Evolutionary conservation across 2,888 invertebrate species (phyloP).

Genomic region (Lasiommata megera): DNA sequence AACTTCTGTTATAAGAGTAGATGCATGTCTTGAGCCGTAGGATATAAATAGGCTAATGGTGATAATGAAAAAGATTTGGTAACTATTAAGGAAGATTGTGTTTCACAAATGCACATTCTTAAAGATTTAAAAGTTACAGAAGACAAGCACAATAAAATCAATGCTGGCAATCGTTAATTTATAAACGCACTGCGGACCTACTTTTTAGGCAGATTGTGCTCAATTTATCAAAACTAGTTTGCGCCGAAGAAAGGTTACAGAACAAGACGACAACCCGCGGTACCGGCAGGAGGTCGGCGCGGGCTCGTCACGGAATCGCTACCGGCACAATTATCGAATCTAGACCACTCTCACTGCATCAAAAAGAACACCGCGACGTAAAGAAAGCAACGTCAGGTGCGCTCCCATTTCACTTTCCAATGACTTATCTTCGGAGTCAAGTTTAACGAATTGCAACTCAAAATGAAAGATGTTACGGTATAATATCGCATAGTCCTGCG

Average conservation of each 20-base stretch:
- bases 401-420: conserved; percentile 80
- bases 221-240: conserved; percentile 25
- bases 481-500: conserved; percentile 30
- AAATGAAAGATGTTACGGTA: conserved; percentile 38
- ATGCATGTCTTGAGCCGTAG: no score
- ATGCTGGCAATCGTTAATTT: not conserved
- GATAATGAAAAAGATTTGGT: no score
- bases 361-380: conserved; percentile 74
- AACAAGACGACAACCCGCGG: conserved; percentile 32
- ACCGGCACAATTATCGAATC: conserved; percentile 76
- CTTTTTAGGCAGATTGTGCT: conserved; percentile 13
- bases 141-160: not conserved
- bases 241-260: conserved; percentile 24
- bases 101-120: no score
- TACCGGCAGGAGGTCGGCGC: conserved; percentile 47
- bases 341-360: conserved; percentile 80
- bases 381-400: conserved; percentile 80
- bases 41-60: no score
- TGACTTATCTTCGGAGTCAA: conserved; percentile 56
- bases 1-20: no score
- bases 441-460: conserved; percentile 49
- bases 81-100: no score
- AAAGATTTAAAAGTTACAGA: no score
- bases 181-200: conserved; percentile 11
- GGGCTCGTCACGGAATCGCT: conserved; percentile 64